These are phyloP conservation scores for Chiridota heheva DNA, from an alignment of 35 echinoderm and acorn worm species.

Conservation along the genomic window DNA sequence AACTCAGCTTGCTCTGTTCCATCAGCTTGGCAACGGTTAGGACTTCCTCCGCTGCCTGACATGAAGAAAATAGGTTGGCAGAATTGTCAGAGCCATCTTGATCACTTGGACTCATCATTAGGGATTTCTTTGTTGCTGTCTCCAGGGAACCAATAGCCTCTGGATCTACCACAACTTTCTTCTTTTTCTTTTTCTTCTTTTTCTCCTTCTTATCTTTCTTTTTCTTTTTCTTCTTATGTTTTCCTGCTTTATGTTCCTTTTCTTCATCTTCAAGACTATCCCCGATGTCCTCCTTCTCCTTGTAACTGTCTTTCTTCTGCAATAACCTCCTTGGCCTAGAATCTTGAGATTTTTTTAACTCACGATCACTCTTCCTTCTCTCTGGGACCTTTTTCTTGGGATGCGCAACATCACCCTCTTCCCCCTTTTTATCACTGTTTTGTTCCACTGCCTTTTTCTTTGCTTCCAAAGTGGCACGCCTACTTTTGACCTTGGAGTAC, in stretches of 20 bases:
- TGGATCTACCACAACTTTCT: conserved; percentile 62
- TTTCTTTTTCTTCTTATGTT: conserved; percentile 39
- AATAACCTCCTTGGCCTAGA: no score
- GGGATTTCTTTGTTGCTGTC: conserved; percentile 81
- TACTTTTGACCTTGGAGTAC: conserved; percentile 93
- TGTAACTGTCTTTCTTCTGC: conserved; percentile 30
- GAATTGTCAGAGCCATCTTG: conserved; percentile 73
- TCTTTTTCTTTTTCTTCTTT: conserved; percentile 58
- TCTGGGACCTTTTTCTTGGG: no score
- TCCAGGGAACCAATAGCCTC: conserved; percentile 85
- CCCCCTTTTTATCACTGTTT: conserved; percentile 7
- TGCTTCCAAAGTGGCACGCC: conserved; percentile 73
- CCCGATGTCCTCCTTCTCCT: background rate
- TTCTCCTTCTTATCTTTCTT: conserved; percentile 53
- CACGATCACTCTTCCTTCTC: no score
- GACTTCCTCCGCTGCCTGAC: conserved; percentile 56
- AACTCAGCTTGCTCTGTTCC: conserved; percentile 56
- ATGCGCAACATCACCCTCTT: background rate
- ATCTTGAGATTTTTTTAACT: no score
- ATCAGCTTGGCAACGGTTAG: conserved; percentile 66
- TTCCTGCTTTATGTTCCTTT: conserved; percentile 26
- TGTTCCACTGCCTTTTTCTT: conserved; percentile 57
- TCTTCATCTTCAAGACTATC: conserved; percentile 12
- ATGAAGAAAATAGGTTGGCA: conserved; percentile 72
- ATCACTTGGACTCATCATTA: conserved; percentile 74